Base-by-base conservation (phyloP, 2,797 vertebrate genomes). In the Acanthis flammea region DNA sequence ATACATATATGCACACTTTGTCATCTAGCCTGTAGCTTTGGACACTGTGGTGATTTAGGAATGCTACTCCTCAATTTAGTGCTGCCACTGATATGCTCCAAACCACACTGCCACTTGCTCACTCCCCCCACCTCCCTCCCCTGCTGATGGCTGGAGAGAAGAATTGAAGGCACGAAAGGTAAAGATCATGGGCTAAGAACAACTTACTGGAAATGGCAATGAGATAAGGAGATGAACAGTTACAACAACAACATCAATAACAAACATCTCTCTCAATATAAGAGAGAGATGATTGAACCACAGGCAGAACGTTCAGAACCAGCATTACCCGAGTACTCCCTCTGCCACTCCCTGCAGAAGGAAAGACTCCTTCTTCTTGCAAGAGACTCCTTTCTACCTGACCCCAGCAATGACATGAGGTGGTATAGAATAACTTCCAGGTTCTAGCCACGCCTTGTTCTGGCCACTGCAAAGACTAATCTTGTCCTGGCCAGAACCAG, bases 261-360 rank as follows among this genome's bases (percentile, higher is more conserved):
- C 21, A 66, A 67, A 15, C 35, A 35, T 35, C 35, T 35, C 35
- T 35, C 35, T 35, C 35, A 35, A 35, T 28, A 41, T 5, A 53
- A 41, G 41, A 60, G 24, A 54, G 28, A 63, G 25, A 9, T 30
- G 25, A 57, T 9, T 50, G 35, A 57, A 63, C 30, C 21, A 73
- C 3, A 17, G 0, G 0, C 17, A 27, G 31, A 31, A 55, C 13
- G 42, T 41, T 60, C 61, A 60, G 23, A 79, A 72, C 11, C 14
- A 23, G 24, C 14, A 35, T 22, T 42, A 65, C 18, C 21, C 0
- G 0, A 65, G 42, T 57, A n/a, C 10, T 63, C 21, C 50, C 35
- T 48, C 50, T 25, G 14, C 27, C 31, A 42, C 27, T 51, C 31
- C 31, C 39, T 63, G 24, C 47, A 18, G 31, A 42, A 62, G 30